Conservation (phyloP, 2,113 vertebrate species). For the Sisor rabdophorus region DNA sequence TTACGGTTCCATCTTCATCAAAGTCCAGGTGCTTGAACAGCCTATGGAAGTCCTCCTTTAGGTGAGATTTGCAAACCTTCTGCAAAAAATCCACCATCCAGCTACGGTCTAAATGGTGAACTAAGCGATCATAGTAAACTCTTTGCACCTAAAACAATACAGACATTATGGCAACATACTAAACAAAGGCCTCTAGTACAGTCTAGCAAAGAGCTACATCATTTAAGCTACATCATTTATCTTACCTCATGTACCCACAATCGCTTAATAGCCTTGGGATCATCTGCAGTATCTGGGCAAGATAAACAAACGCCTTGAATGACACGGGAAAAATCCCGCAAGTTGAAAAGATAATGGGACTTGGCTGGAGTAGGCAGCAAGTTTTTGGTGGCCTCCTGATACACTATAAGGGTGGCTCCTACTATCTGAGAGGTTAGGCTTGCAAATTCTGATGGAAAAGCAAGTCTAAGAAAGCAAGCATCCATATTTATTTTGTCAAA, state of each 20-base stretch:
- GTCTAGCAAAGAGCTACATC: background rate
- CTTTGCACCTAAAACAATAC: conserved; percentile 74
- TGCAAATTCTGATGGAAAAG: conserved; percentile 73
- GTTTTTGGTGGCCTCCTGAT: conserved; percentile 83
- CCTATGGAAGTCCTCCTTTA: conserved; percentile 78
- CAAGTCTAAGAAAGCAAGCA: conserved; percentile 66
- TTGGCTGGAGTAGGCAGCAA: conserved; percentile 85
- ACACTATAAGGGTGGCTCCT: conserved; percentile 75
- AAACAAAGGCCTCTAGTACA: background rate
- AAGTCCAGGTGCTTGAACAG: conserved; percentile 80
- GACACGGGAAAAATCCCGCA: conserved; percentile 85
- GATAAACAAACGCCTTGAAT: conserved; percentile 88
- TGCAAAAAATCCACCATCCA: conserved; percentile 80
- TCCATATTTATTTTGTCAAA: background rate
- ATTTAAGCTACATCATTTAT: background rate
- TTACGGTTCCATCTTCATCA: conserved; percentile 74
- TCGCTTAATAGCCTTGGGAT: conserved; percentile 73
- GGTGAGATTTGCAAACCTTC: conserved; percentile 62
- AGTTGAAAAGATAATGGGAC: conserved; percentile 90
- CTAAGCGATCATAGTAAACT: conserved; percentile 87
- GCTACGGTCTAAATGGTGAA: conserved; percentile 74
- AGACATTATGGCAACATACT: conserved; percentile 3
- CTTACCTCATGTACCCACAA: conserved; percentile 93
- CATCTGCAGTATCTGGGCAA: conserved; percentile 76
- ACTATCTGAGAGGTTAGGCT: conserved; percentile 76